phyloP scores from a whole-genome alignment of 2,797 vertebrate species.

The Spheniscus humboldti region DNA sequence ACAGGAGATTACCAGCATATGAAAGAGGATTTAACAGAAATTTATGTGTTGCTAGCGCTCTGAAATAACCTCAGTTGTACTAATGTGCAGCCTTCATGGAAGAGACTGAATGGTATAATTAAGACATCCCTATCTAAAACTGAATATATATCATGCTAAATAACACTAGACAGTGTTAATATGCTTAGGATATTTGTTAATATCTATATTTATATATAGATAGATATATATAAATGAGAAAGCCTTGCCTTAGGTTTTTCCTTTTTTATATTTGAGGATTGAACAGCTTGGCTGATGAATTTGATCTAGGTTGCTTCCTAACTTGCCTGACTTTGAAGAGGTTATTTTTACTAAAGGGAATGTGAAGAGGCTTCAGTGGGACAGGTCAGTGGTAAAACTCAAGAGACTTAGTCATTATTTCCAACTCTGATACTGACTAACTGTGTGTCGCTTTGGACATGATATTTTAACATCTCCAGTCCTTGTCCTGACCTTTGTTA shows the following conservation, averaged over 20 bases:
- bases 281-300: background rate
- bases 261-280: background rate
- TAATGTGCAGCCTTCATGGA: background rate
- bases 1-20: background rate
- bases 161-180: background rate
- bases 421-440: background rate
- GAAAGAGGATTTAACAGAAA: background rate
- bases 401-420: background rate
- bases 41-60: background rate
- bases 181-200: background rate
- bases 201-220: background rate
- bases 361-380: background rate
- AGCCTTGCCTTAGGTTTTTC: background rate
- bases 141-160: background rate
- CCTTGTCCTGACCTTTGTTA: background rate
- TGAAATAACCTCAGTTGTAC: background rate
- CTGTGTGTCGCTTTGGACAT: background rate
- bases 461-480: background rate
- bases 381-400: background rate
- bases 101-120: background rate
- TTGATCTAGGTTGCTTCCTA: background rate
- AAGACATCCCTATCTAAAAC: background rate
- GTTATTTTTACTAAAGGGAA: background rate
- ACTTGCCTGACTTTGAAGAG: background rate
- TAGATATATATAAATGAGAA: background rate